These are phyloP conservation scores for Ischnura elegans DNA, from an alignment of 2,888 invertebrate species.

Conservation along the genomic window DNA sequence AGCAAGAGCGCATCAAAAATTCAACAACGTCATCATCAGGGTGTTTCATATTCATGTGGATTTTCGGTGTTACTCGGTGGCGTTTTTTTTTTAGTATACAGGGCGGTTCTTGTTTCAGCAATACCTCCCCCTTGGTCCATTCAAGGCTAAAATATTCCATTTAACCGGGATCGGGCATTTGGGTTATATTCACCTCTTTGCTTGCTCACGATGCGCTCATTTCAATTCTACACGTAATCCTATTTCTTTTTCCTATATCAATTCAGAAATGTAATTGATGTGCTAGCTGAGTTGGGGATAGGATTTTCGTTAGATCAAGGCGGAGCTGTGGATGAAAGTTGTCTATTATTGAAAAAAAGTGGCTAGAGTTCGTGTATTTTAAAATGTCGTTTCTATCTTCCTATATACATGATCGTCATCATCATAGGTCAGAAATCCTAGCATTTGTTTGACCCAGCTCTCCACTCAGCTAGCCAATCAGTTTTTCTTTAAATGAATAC, in stretches of 20 bases:
- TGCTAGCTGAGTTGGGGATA: neutral
- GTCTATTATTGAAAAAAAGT: too few relatives aligned
- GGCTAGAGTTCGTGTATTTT: too few relatives aligned
- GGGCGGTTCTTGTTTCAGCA: neutral
- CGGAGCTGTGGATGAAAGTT: too few relatives aligned
- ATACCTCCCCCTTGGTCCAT: neutral
- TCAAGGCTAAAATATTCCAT: constrained; percentile 12
- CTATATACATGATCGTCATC: too few relatives aligned
- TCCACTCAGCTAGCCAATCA: too few relatives aligned
- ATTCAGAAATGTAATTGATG: neutral
- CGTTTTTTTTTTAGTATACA: neutral
- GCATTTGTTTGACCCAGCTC: too few relatives aligned
- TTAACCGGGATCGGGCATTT: neutral
- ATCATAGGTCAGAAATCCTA: too few relatives aligned
- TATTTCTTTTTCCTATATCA: neutral
- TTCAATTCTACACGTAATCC: neutral
- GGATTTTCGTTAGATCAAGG: neutral
- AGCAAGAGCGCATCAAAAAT: constrained; percentile 1
- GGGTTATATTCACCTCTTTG: neutral
- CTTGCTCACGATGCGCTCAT: neutral
- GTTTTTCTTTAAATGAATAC: too few relatives aligned
- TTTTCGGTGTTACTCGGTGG: neutral
- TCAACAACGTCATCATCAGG: constrained; percentile 26
- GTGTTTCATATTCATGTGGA: constrained; percentile 11
- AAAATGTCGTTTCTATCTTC: too few relatives aligned